Conservation (phyloP, 2,888 invertebrate genomes). For the Eupelmus urozonus region DNA sequence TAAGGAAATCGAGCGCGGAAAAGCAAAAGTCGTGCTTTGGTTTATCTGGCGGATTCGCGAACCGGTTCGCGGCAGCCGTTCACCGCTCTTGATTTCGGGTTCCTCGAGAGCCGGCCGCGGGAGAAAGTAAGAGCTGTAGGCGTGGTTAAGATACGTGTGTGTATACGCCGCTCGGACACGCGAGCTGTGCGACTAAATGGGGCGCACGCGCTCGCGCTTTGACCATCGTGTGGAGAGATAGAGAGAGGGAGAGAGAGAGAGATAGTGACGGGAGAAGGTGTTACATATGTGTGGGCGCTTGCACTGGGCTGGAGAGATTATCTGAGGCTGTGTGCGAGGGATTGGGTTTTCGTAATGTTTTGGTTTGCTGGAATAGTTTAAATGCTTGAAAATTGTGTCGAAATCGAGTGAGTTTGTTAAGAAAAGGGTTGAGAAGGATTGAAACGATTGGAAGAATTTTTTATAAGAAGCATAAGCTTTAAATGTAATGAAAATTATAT, state of each 20-base stretch:
- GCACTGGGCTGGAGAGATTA: not conserved
- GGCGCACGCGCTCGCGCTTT: not conserved
- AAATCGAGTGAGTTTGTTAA: no score
- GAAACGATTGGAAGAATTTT: no score
- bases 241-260: not conserved
- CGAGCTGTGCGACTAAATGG: not conserved
- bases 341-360: not conserved
- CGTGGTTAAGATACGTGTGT: constrained; percentile 21
- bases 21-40: not conserved
- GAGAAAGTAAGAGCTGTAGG: constrained; percentile 42
- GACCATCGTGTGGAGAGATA: not conserved
- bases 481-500: no score
- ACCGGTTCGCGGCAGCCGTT: constrained; percentile 45
- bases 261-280: not conserved
- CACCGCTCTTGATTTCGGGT: constrained; percentile 52
- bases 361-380: no score
- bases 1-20: not conserved
- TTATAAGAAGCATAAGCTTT: no score
- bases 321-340: not conserved
- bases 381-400: no score
- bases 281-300: not conserved
- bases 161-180: not conserved
- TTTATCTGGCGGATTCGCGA: constrained; percentile 15
- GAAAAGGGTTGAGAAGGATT: no score
- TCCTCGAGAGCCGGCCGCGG: constrained; percentile 21